phyloP scores from a whole-genome alignment of 2,888 invertebrate genomes.

The Tetanocera ferruginea region DNA sequence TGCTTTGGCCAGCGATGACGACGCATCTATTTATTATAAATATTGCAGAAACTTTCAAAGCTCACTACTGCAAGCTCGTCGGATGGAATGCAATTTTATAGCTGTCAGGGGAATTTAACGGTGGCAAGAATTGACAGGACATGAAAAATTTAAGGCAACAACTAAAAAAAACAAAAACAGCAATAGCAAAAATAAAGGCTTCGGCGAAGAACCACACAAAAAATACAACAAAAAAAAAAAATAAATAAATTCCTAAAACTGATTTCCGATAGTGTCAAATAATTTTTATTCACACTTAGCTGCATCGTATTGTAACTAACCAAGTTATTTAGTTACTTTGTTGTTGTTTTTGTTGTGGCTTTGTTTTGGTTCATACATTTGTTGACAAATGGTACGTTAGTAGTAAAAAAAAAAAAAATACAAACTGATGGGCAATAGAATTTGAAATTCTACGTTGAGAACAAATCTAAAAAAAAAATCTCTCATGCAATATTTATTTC shows the following conservation, averaged over 20 bases:
- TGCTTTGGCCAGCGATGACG: not conserved
- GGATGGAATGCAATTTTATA: conserved; percentile 68
- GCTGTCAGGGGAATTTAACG: conserved; percentile 68
- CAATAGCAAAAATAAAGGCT: not conserved
- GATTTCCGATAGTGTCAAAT: conserved; percentile 9
- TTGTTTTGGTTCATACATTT: no score
- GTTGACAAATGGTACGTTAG: no score
- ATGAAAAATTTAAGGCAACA: conserved; percentile 21
- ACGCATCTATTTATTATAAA: conserved; percentile 15
- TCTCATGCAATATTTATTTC: no score
- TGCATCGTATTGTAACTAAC: not conserved
- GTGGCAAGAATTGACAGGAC: conserved; percentile 24
- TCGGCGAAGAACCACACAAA: not conserved
- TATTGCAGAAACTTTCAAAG: not conserved
- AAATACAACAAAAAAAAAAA: no score
- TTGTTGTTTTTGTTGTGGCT: no score
- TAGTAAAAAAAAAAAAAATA: no score
- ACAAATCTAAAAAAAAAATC: no score
- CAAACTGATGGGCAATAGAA: no score
- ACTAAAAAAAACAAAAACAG: conserved; percentile 21
- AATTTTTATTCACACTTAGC: not conserved
- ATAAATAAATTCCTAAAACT: not conserved
- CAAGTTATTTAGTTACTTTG: no score
- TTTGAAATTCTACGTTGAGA: no score
- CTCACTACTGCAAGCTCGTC: no score